Evolutionary conservation across 2,113 vertebrate species (phyloP).

Genomic region (Columba livia): DNA sequence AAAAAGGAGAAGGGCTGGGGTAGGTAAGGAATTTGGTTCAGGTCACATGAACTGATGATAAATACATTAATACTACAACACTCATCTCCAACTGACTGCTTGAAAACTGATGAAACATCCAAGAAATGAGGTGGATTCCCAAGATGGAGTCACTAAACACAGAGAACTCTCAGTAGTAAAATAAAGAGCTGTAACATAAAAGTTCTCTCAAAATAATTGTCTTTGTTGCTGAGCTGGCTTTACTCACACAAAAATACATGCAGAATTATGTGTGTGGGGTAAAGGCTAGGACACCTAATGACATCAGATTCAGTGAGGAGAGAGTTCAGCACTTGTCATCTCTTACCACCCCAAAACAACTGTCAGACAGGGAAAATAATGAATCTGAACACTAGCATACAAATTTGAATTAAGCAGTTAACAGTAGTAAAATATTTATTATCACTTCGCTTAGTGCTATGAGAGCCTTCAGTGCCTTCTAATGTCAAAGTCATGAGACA

Average conservation of each 20-base stretch:
- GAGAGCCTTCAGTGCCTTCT: neutral
- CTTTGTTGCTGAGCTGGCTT: conserved; percentile 32
- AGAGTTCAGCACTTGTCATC: neutral
- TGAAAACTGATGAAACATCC: conserved; percentile 1
- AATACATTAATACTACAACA: neutral
- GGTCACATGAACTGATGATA: neutral
- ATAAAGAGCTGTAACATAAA: conserved; percentile 24
- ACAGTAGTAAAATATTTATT: neutral
- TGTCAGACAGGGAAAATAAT: neutral
- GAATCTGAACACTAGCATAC: neutral
- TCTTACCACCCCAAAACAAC: neutral
- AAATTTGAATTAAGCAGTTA: neutral
- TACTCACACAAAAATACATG: neutral
- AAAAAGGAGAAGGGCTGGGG: neutral
- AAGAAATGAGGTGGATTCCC: conserved; percentile 25
- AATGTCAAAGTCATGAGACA: neutral
- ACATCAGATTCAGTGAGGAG: neutral
- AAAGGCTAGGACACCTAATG: neutral
- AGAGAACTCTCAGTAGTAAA: conserved; percentile 15
- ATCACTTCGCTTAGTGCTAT: neutral
- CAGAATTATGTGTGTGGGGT: neutral
- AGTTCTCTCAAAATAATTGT: conserved; percentile 34
- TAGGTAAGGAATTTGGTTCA: neutral
- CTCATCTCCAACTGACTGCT: neutral
- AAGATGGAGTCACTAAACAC: neutral